These are phyloP conservation scores for Apodemia mormo DNA, from an alignment of 2,888 invertebrate genomes.

Conservation along the genomic window DNA sequence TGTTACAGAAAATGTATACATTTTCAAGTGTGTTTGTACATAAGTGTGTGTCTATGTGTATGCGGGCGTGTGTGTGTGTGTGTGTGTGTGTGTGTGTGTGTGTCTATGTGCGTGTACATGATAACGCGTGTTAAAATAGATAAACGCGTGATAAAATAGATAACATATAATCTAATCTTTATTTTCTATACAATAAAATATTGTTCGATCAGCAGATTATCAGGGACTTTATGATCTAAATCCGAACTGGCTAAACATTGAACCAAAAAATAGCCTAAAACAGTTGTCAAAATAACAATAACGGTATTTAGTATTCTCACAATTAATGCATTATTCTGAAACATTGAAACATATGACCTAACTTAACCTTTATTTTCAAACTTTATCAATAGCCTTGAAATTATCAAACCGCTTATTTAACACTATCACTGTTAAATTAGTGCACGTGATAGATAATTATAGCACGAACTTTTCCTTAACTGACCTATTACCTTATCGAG, in stretches of 20 bases:
- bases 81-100: no score
- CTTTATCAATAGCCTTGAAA: not conserved
- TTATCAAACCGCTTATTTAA: not conserved
- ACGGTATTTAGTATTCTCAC: no score
- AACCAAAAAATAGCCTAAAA: not conserved
- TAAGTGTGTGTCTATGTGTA: no score
- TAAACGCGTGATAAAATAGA: no score
- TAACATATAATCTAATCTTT: no score
- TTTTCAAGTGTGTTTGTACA: no score
- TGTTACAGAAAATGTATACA: no score
- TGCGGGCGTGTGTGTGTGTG: no score
- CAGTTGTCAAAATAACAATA: not conserved
- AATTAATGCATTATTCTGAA: not conserved
- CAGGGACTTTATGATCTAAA: not conserved
- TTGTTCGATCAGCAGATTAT: not conserved
- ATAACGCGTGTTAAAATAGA: no score
- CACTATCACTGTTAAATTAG: slow-evolving; percentile 7
- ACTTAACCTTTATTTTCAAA: not conserved
- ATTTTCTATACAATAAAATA: not conserved
- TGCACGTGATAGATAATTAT: not conserved
- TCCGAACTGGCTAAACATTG: not conserved
- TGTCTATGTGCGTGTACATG: no score
- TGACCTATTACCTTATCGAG: slow-evolving; percentile 6
- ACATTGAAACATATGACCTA: not conserved
- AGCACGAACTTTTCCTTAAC: not conserved